Conservation (phyloP, 1,140 invertebrate genomes). For the Homalodisca vitripennis region DNA sequence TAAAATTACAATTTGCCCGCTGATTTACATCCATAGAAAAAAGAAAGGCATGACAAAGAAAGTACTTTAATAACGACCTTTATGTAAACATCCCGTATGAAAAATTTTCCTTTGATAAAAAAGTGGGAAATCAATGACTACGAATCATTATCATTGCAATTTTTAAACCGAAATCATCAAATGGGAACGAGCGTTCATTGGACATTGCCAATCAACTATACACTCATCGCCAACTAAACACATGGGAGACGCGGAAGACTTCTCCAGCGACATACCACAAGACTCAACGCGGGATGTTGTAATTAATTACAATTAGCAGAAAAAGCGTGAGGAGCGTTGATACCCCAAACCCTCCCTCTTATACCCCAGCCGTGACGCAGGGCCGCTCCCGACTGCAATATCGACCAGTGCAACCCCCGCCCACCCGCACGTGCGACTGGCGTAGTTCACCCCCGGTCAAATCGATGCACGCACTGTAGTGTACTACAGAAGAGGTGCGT, state of each 20-base stretch:
- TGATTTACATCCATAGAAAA: too few relatives aligned
- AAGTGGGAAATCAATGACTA: background rate
- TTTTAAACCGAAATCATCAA: background rate
- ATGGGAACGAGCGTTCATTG: background rate
- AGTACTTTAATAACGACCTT: too few relatives aligned
- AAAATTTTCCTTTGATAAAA: too few relatives aligned
- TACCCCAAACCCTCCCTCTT: too few relatives aligned
- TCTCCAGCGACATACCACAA: too few relatives aligned
- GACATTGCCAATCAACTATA: background rate
- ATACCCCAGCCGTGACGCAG: background rate
- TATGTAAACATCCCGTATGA: too few relatives aligned
- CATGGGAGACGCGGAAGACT: background rate
- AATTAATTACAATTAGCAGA: conserved; percentile 19
- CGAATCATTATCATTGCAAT: background rate
- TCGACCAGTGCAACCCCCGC: background rate
- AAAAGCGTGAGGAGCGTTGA: background rate
- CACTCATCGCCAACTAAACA: background rate
- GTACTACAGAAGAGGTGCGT: background rate
- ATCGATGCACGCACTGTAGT: conserved; percentile 7
- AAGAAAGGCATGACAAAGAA: too few relatives aligned
- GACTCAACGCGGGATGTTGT: too few relatives aligned
- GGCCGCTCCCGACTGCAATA: conserved; percentile 2
- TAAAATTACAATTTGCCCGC: too few relatives aligned
- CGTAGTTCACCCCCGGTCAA: conserved; percentile 17
- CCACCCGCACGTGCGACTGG: background rate